phyloP scores from a whole-genome alignment of 2,797 vertebrate genomes.

The Crenuchus spilurus region DNA sequence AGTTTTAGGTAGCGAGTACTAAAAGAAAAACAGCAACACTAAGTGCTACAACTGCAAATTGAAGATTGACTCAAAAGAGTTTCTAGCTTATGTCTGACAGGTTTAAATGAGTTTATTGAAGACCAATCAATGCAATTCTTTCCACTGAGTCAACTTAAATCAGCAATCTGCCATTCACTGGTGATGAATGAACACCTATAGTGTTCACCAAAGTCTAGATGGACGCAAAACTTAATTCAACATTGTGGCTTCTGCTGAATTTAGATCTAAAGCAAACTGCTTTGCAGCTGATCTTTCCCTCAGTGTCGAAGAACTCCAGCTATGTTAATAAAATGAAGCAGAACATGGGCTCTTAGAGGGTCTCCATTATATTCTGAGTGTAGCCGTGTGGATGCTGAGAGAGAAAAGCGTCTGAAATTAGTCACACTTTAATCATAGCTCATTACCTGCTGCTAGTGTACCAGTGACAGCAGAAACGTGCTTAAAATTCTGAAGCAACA shows the following conservation, averaged over 20 bases:
- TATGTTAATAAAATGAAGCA: slow-evolving; percentile 33
- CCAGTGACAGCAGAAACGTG: slow-evolving; percentile 32
- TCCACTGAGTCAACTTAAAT: no score
- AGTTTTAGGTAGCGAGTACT: no score
- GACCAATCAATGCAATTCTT: no score
- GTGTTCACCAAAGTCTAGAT: background rate
- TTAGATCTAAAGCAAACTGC: background rate
- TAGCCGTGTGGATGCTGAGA: slow-evolving; percentile 18
- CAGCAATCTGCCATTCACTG: background rate
- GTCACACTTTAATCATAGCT: slow-evolving; percentile 47
- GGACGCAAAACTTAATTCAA: background rate
- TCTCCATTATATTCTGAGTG: slow-evolving; percentile 17
- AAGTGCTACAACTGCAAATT: no score
- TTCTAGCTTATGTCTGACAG: no score
- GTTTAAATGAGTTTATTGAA: no score
- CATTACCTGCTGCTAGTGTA: slow-evolving; percentile 42
- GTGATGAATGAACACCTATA: background rate
- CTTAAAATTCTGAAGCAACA: background rate
- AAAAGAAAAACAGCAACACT: no score
- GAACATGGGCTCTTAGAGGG: background rate
- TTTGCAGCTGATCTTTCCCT: background rate
- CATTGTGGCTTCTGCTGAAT: background rate
- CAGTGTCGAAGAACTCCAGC: background rate
- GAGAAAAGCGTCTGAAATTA: slow-evolving; percentile 41
- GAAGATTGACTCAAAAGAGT: no score